Evolutionary conservation across 92 coral and sea anemone genomes (phyloP).

Genomic region (Epizoanthus scotinus): DNA sequence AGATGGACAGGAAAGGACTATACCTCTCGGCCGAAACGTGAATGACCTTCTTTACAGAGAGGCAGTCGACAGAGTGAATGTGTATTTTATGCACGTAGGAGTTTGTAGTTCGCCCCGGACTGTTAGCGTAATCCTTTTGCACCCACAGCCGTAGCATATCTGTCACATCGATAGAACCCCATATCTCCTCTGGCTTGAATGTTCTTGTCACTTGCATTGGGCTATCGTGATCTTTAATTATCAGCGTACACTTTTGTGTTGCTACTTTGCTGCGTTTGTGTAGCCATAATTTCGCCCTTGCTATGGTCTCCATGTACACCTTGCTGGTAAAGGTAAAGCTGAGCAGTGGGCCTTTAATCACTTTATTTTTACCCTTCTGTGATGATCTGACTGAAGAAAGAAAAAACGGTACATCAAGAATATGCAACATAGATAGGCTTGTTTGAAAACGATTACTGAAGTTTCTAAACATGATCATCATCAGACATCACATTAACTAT

Average conservation of each 20-base stretch:
- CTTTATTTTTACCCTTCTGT: no score
- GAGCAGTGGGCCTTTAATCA: background rate
- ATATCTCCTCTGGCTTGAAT: constrained; percentile 29
- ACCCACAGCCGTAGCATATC: constrained; percentile 54
- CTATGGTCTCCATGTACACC: constrained; percentile 1
- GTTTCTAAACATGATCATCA: no score
- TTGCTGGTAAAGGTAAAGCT: background rate
- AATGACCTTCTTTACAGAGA: constrained; percentile 30
- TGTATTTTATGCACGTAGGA: constrained; percentile 35
- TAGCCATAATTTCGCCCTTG: constrained; percentile 21
- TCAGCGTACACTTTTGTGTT: constrained; percentile 2
- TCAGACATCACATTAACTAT: no score
- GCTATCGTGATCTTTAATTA: background rate
- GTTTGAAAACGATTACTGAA: no score
- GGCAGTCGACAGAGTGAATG: constrained; percentile 59
- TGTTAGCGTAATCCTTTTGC: constrained; percentile 25
- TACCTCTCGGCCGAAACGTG: constrained; percentile 48
- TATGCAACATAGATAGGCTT: no score
- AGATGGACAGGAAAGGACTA: constrained; percentile 66
- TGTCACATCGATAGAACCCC: constrained; percentile 50
- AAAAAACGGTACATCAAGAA: no score
- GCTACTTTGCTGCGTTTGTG: background rate
- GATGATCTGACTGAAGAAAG: no score
- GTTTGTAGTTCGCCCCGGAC: constrained; percentile 26
- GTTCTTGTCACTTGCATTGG: constrained; percentile 11